phyloP scores from a whole-genome alignment of 2,113 vertebrate genomes.

The Microtus ochrogaster region DNA sequence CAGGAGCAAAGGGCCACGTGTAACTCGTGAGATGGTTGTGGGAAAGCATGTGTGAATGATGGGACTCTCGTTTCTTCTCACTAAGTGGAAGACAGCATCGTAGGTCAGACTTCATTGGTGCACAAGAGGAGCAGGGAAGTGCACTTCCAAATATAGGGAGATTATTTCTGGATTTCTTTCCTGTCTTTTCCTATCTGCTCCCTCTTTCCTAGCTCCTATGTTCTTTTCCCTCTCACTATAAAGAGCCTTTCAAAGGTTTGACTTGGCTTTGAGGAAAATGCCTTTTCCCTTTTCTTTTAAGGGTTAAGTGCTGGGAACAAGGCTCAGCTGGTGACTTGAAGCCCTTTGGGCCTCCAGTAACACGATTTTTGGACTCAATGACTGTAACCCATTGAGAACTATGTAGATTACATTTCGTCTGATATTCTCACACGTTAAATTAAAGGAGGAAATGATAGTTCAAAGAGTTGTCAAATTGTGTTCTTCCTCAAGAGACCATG shows the following conservation, averaged over 20 bases:
- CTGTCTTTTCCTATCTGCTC: background rate
- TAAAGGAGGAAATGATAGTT: constrained; percentile 34
- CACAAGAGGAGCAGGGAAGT: background rate
- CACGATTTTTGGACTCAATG: background rate
- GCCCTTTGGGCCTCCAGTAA: background rate
- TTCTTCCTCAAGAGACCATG: background rate
- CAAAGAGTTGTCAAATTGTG: constrained; percentile 41
- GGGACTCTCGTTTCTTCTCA: background rate
- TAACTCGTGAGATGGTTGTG: background rate
- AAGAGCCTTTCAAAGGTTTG: constrained; percentile 36
- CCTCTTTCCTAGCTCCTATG: background rate
- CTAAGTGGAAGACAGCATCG: background rate
- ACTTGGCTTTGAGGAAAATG: constrained; percentile 30
- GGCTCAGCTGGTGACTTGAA: background rate
- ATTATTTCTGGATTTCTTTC: background rate
- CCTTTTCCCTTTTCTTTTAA: constrained; percentile 5
- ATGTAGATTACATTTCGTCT: constrained; percentile 21
- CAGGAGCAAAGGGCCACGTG: background rate
- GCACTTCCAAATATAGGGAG: background rate
- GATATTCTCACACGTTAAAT: constrained; percentile 51
- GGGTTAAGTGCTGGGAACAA: background rate
- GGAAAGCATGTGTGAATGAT: background rate
- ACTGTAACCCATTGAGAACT: constrained; percentile 29
- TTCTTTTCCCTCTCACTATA: background rate
- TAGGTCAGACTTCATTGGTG: background rate